Percentiles rank a stretch among this genome's conserved stretches.
These are phyloP conservation scores for Salvelinus alpinus DNA, from an alignment of 2,113 vertebrate species.

Conservation along the genomic window DNA sequence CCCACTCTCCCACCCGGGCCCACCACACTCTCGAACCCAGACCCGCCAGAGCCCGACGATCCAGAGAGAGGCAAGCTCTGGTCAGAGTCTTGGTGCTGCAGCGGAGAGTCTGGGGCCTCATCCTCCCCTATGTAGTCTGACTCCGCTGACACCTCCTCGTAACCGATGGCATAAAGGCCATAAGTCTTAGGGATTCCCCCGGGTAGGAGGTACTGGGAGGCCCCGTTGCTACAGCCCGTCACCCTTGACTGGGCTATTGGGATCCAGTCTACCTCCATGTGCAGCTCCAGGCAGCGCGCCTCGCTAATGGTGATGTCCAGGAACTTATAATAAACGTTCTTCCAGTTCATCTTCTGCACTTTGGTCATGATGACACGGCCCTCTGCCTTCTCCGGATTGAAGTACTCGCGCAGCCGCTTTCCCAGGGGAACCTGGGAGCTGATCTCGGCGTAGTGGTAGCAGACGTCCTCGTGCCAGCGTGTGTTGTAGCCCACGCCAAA, in stretches of 20 bases:
- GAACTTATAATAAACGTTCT: constrained; percentile 97
- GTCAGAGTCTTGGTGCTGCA: constrained; percentile 34
- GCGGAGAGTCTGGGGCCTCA: constrained; percentile 67
- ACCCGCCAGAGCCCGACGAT: constrained; percentile 31
- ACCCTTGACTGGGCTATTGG: constrained; percentile 86
- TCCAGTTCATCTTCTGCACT: constrained; percentile 99
- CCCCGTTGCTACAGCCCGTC: constrained; percentile 77
- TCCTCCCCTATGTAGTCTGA: constrained; percentile 63
- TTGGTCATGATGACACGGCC: constrained; percentile 92
- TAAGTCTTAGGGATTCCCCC: constrained; percentile 93
- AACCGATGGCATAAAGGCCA: constrained; percentile 91
- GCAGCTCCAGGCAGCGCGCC: constrained; percentile 91
- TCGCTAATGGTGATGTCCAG: constrained; percentile 98
- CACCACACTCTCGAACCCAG: constrained; percentile 29
- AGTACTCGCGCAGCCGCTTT: constrained; percentile 93
- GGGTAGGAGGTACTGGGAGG: constrained; percentile 90
- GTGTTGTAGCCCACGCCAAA: constrained; percentile 97
- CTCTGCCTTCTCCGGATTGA: constrained; percentile 95
- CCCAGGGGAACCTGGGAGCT: constrained; percentile 96
- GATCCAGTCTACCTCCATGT: constrained; percentile 97
- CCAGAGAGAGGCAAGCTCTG: constrained; percentile 70
- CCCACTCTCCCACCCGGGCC: constrained; percentile 29
- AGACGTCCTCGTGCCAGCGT: constrained; percentile 94
- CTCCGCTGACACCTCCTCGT: constrained; percentile 72
- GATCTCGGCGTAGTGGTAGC: constrained; percentile 96